Conservation (phyloP, 2,113 vertebrate species). For the Falcunculus frontatus region DNA sequence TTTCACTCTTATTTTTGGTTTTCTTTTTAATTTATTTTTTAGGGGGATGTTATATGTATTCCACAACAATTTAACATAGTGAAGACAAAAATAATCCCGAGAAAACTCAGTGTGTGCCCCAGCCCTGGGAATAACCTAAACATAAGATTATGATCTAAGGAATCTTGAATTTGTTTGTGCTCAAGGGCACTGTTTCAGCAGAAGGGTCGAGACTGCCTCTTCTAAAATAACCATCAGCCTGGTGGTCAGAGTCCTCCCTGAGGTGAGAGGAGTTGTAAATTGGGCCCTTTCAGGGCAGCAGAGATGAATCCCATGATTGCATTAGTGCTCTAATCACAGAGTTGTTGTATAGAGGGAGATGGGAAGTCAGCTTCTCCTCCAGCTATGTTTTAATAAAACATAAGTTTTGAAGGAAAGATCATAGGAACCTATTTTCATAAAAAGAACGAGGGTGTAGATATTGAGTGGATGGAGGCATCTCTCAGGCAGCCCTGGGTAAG, state of each 20-base stretch:
- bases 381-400: conserved; percentile 67
- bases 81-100: background rate
- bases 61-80: background rate
- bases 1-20: background rate
- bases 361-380: conserved; percentile 50
- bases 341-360: conserved; percentile 15
- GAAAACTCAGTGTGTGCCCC: background rate
- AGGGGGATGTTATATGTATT: background rate
- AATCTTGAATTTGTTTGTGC: conserved; percentile 41
- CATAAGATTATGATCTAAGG: conserved; percentile 49
- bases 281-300: conserved; percentile 35
- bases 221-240: conserved; percentile 24
- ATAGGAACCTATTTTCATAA: conserved; percentile 59
- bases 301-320: conserved; percentile 45
- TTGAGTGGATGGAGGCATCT: conserved; percentile 35
- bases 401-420: conserved; percentile 63
- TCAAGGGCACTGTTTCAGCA: conserved; percentile 55
- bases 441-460: conserved; percentile 49
- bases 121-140: conserved; percentile 41
- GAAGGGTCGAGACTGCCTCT: conserved; percentile 37
- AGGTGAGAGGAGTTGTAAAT: conserved; percentile 24
- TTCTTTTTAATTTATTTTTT: background rate
- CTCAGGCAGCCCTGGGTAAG: conserved; percentile 37
- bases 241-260: conserved; percentile 27
- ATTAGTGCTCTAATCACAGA: conserved; percentile 43